Evolutionary conservation across 2,797 vertebrate species (phyloP).

Genomic region (Gymnoscopelus microlampas): DNA sequence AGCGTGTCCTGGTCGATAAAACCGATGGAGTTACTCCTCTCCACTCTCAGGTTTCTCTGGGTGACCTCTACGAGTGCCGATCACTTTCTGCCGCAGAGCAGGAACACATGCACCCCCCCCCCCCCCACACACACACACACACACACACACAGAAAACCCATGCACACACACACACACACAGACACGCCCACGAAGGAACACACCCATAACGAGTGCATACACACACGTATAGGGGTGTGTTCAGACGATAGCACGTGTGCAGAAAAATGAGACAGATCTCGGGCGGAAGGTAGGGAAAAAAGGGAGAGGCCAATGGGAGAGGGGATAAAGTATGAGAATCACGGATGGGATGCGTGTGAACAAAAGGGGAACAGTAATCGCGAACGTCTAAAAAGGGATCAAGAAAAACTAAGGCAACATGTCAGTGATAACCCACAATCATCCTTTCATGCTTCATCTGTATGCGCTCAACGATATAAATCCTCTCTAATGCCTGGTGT

Average conservation of each 20-base stretch:
- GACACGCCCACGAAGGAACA: constrained; percentile 31
- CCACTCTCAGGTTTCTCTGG: constrained; percentile 76
- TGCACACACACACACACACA: constrained; percentile 1
- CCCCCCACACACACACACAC: background rate
- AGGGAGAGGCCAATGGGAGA: constrained; percentile 29
- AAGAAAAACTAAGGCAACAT: constrained; percentile 1
- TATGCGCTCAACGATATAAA: no score
- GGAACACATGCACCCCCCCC: constrained; percentile 18
- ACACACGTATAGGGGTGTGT: constrained; percentile 34
- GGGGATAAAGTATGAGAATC: constrained; percentile 23
- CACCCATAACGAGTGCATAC: constrained; percentile 18
- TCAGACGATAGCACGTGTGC: constrained; percentile 10
- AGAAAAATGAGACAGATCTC: constrained; percentile 41
- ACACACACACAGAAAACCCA: background rate
- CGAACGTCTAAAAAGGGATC: constrained; percentile 7
- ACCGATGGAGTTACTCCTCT: constrained; percentile 80
- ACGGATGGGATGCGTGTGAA: background rate
- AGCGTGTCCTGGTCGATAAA: constrained; percentile 77
- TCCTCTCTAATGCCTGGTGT: no score
- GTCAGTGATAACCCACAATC: background rate
- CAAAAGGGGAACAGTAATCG: background rate
- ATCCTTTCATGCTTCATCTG: background rate
- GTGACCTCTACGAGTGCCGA: constrained; percentile 80
- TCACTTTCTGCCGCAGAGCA: constrained; percentile 77
- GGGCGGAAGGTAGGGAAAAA: constrained; percentile 23